phyloP scores from a whole-genome alignment of 2,888 invertebrate species.

The Volucella inanis region DNA sequence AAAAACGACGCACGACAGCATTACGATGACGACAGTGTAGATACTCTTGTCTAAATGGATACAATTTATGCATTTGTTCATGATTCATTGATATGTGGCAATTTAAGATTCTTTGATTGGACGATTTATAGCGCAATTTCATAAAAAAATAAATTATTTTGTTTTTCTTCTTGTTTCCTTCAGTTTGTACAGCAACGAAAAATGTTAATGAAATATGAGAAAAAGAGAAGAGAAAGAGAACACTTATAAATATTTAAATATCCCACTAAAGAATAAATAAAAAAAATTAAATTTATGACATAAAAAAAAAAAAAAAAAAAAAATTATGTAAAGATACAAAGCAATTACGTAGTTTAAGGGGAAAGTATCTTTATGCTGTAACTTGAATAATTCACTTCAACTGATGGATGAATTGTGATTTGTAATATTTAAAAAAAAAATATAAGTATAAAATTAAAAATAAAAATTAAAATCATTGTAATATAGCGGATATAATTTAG shows the following conservation, averaged over 20 bases:
- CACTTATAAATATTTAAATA: constrained; percentile 43
- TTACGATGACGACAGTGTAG: no score
- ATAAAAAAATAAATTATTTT: constrained; percentile 38
- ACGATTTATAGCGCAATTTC: constrained; percentile 58
- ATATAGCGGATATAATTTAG: constrained; percentile 63
- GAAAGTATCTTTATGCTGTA: constrained; percentile 53
- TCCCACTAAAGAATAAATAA: constrained; percentile 2
- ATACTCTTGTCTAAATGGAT: background rate
- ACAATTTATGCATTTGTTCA: constrained; percentile 63
- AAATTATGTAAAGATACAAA: constrained; percentile 46
- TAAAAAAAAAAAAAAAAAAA: no score
- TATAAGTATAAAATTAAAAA: constrained; percentile 6
- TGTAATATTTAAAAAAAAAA: constrained; percentile 56
- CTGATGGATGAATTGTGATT: constrained; percentile 63
- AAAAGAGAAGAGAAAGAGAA: constrained; percentile 20
- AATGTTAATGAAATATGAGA: constrained; percentile 8
- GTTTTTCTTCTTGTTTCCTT: constrained; percentile 2
- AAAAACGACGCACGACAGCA: background rate
- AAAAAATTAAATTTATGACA: constrained; percentile 15
- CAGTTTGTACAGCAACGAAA: constrained; percentile 57
- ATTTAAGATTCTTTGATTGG: constrained; percentile 70
- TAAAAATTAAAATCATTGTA: constrained; percentile 48
- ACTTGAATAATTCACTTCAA: constrained; percentile 47
- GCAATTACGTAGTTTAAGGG: constrained; percentile 66
- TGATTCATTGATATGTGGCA: constrained; percentile 68